Evolutionary conservation across 2,113 vertebrate species (phyloP), one percentile per base, ranked within the genome.

Genomic region (Actinemys pallida): DNA sequence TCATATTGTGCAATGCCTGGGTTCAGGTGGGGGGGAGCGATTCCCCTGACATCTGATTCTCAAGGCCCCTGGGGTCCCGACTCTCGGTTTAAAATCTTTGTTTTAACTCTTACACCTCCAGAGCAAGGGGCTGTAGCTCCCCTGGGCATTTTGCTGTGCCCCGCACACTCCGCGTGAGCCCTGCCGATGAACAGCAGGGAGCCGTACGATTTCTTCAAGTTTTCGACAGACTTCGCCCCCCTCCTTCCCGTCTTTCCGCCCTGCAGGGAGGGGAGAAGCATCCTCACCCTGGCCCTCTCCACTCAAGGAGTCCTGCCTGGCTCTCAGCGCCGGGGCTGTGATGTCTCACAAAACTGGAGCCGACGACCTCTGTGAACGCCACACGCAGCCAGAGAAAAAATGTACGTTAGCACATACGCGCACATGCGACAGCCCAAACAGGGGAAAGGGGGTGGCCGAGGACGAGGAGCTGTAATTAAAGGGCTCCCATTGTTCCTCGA

Each of bases 141-240:
- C 29, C 16, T 90, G 17, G 24, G 4, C 5, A 0, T 42, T 31
- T n/a, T 50, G 12, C 8, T 59, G 27, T 47, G 42, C 25, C 54
- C 25, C 27, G 9, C 4, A n/a, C 17, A n/a, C 24, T 59, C 9
- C 10, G 29, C 19, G 89, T 76, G 83, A 59, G 45, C 14, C 47
- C n/a, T 45, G 6, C 4, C 0, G 0, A 6, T 19, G 27, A 91
- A 81, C 86, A 78, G 52, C 31, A 54, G 1, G 65, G 81, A 95
- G 75, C 93, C 98, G 99, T 99, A 99, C 98, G 75, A 99, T 98
- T 98, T 98, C 98, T 98, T 99, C 98, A 97, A 99, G 98, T 90
- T 95, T 89, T 94, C 97, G 96, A 95, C 98, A 98, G 20, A 92
- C 98, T 89, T 98, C 96, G 1, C 93, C 87, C 88, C 94, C 84